A percentile compares a stretch with the other conserved stretches of the same genome.
Conservation (phyloP, 1,140 invertebrate genomes). For the Chymomyza costata region DNA sequence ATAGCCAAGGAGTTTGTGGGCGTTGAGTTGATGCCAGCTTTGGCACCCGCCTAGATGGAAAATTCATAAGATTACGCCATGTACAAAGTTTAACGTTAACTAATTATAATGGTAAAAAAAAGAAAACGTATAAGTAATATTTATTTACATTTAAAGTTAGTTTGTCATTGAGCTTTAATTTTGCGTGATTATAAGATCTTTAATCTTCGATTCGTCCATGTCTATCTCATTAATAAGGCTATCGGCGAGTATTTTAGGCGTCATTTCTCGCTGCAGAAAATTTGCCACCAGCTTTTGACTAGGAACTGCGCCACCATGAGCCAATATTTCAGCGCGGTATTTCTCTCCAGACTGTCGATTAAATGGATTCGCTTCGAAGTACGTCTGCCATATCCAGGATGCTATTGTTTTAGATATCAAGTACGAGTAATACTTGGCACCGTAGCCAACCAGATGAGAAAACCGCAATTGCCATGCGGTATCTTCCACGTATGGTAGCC, state of each 20-base stretch:
- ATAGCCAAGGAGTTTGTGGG: slow-evolving; percentile 82
- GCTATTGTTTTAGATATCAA: slow-evolving; percentile 95
- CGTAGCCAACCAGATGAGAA: slow-evolving; percentile 97
- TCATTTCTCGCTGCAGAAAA: slow-evolving; percentile 83
- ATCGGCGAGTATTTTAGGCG: slow-evolving; percentile 78
- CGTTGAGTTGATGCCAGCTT: slow-evolving; percentile 79
- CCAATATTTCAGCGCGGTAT: slow-evolving; percentile 86
- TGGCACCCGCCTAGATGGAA: slow-evolving; percentile 72
- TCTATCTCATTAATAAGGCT: slow-evolving; percentile 79
- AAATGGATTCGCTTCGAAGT: slow-evolving; percentile 91
- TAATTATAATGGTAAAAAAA: slow-evolving; percentile 43
- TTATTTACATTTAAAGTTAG: slow-evolving; percentile 29
- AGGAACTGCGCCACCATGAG: slow-evolving; percentile 92
- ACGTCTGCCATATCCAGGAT: slow-evolving; percentile 93
- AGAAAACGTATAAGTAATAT: slow-evolving; percentile 10
- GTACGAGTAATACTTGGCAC: slow-evolving; percentile 99
- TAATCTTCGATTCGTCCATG: slow-evolving; percentile 75
- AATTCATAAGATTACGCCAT: slow-evolving; percentile 24
- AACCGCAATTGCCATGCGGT: slow-evolving; percentile 98
- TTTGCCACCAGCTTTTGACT: slow-evolving; percentile 83
- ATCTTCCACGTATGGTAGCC: slow-evolving; percentile 89
- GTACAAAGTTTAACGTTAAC: slow-evolving; percentile 40
- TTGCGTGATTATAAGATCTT: slow-evolving; percentile 53
- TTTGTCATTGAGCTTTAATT: slow-evolving; percentile 22
- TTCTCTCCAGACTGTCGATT: slow-evolving; percentile 84